These are phyloP conservation scores for Mycteria americana DNA, from an alignment of 2,797 vertebrate genomes.

Conservation along the genomic window DNA sequence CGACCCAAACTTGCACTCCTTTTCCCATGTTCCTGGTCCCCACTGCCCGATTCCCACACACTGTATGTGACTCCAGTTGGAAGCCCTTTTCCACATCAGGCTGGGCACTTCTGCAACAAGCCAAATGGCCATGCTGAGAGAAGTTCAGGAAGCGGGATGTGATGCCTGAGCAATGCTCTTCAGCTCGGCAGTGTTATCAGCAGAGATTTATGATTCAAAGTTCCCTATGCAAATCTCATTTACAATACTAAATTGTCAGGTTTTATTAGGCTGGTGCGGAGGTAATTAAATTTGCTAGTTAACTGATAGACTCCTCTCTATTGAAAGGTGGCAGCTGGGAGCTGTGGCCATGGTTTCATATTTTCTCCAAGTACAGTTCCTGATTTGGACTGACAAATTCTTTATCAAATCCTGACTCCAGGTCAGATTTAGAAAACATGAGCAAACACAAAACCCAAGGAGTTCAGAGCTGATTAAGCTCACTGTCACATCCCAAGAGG, in stretches of 20 bases:
- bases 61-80: not conserved
- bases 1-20: not conserved
- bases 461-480: not conserved
- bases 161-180: not conserved
- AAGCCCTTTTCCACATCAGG: not conserved
- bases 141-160: not conserved
- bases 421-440: not conserved
- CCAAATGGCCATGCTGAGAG: not conserved
- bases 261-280: constrained; percentile 21
- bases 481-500: not conserved
- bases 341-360: not conserved
- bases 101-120: not conserved
- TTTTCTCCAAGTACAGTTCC: not conserved
- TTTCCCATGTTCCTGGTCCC: not conserved
- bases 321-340: not conserved
- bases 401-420: not conserved
- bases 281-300: constrained; percentile 10
- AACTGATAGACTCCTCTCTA: not conserved
- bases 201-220: not conserved
- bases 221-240: not conserved
- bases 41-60: not conserved
- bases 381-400: not conserved
- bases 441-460: not conserved
- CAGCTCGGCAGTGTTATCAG: not conserved
- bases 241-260: not conserved